These are phyloP conservation scores for Aricia artaxerxes DNA, from an alignment of 2,888 invertebrate genomes.

Conservation along the genomic window DNA sequence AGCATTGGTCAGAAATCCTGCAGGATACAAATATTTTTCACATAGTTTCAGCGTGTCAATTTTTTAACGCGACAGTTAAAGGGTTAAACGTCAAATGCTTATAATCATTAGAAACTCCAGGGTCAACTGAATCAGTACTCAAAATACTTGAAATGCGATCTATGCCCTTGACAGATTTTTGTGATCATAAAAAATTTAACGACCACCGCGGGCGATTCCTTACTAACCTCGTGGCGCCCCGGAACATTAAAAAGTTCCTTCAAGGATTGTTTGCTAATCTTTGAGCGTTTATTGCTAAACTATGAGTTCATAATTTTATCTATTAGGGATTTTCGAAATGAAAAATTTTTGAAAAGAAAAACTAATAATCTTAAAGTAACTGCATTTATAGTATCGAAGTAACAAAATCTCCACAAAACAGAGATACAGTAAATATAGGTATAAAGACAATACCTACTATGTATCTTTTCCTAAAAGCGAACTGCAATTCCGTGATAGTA, in stretches of 20 bases:
- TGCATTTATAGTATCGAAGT: neutral
- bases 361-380: too few species aligned
- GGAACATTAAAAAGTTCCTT: slow-evolving; percentile 2
- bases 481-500: neutral
- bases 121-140: neutral
- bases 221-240: slow-evolving; percentile 2
- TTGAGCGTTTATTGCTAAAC: neutral
- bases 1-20: neutral
- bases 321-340: neutral
- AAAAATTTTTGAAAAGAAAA: too few species aligned
- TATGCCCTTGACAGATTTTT: slow-evolving; percentile 14
- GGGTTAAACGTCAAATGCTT: neutral
- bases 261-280: neutral
- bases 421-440: neutral
- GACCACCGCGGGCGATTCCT: neutral
- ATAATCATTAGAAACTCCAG: neutral
- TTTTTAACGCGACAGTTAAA: neutral
- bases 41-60: neutral
- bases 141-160: slow-evolving; percentile 3
- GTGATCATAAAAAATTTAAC: neutral
- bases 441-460: neutral
- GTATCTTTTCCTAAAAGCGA: neutral
- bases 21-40: neutral
- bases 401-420: neutral
- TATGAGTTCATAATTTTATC: neutral